phyloP scores from a whole-genome alignment of 2,888 invertebrate species.

The Timandra comae region DNA sequence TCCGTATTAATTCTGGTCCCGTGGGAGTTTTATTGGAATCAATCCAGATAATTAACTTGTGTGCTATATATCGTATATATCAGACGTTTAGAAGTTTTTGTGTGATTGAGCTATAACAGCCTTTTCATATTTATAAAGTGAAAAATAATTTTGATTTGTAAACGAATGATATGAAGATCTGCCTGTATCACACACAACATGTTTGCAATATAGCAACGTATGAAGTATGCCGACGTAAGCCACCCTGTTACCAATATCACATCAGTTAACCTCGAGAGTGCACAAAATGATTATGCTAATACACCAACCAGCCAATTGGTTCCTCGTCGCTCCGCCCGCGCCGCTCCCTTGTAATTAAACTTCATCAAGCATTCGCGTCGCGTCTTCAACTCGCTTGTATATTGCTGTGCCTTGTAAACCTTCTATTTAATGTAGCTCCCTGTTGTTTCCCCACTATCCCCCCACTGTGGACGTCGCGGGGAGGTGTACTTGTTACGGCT shows the following conservation, averaged over 20 bases:
- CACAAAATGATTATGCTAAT: slow-evolving; percentile 58
- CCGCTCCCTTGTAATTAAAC: slow-evolving; percentile 47
- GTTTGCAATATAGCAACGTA: too few species aligned
- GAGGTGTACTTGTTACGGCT: slow-evolving; percentile 18
- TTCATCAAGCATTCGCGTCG: slow-evolving; percentile 51
- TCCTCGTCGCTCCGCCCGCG: slow-evolving; percentile 36
- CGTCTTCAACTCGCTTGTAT: slow-evolving; percentile 43
- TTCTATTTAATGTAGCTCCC: slow-evolving; percentile 30
- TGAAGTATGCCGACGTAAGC: too few species aligned
- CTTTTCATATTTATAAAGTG: too few species aligned
- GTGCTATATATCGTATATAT: too few species aligned
- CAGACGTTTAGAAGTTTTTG: too few species aligned
- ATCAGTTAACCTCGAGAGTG: slow-evolving; percentile 44
- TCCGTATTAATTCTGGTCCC: too few species aligned
- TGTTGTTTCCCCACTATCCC: slow-evolving; percentile 26
- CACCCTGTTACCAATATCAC: slow-evolving; percentile 40
- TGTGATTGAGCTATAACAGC: too few species aligned
- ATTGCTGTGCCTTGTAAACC: slow-evolving; percentile 36
- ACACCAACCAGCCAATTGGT: slow-evolving; percentile 50
- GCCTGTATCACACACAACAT: too few species aligned
- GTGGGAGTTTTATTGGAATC: too few species aligned
- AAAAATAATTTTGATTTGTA: too few species aligned
- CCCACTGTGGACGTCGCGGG: slow-evolving; percentile 11
- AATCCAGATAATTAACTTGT: too few species aligned
- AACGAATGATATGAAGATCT: too few species aligned